Evolutionary conservation across 2,888 invertebrate genomes (phyloP).

Genomic region (Hydriomena furcata): DNA sequence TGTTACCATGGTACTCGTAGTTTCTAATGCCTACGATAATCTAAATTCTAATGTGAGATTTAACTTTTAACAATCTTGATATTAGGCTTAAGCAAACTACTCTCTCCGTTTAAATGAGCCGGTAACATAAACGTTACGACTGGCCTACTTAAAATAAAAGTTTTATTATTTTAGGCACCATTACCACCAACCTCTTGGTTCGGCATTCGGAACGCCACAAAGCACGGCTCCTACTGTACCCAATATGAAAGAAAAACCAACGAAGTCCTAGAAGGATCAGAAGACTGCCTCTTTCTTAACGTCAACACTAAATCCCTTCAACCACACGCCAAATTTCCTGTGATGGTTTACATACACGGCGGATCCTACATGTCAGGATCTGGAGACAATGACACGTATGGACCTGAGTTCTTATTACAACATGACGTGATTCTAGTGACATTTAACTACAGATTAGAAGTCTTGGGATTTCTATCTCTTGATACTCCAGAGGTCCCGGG

Average conservation of each 20-base stretch:
- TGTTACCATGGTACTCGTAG: too few relatives aligned
- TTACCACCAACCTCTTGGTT: constrained; percentile 55
- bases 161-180: constrained; percentile 57
- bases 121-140: too few relatives aligned
- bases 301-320: constrained; percentile 49
- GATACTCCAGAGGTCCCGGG: constrained; percentile 61
- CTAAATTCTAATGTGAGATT: too few relatives aligned
- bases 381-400: constrained; percentile 56
- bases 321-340: constrained; percentile 43
- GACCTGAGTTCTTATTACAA: constrained; percentile 63
- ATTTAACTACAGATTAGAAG: constrained; percentile 65
- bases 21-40: too few relatives aligned
- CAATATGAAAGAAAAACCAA: constrained; percentile 53
- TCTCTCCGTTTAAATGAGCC: too few relatives aligned
- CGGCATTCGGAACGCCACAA: constrained; percentile 56
- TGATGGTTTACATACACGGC: constrained; percentile 73
- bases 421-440: constrained; percentile 70
- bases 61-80: too few relatives aligned
- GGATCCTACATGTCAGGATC: constrained; percentile 66
- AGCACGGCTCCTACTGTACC: constrained; percentile 62
- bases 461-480: constrained; percentile 50
- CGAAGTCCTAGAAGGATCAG: constrained; percentile 50
- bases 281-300: constrained; percentile 65
- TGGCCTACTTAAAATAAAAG: too few relatives aligned
- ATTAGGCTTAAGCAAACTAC: too few relatives aligned